Evolutionary conservation across 2,888 invertebrate genomes (phyloP).

Genomic region (Camptogramma bilineatum): DNA sequence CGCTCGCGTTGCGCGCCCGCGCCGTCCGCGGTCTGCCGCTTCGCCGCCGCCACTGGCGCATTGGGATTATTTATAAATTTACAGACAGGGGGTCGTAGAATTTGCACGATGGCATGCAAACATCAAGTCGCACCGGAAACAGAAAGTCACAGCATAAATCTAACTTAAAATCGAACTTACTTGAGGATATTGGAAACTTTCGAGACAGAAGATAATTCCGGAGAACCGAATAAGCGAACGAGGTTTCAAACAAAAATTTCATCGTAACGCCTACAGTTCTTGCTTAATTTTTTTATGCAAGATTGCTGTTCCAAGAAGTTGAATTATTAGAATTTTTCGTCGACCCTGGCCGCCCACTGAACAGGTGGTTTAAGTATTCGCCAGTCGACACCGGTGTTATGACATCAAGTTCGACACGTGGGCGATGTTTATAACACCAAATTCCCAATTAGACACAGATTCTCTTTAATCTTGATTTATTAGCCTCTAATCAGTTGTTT

Average conservation of each 20-base stretch:
- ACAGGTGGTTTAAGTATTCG: conserved; percentile 73
- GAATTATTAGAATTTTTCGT: conserved; percentile 58
- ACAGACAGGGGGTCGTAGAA: conserved; percentile 84
- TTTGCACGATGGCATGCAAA: conserved; percentile 75
- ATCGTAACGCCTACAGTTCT: conserved; percentile 40
- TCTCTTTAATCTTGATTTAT: conserved; percentile 40
- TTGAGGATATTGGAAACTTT: neutral
- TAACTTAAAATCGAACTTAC: conserved; percentile 23
- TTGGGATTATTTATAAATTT: conserved; percentile 85
- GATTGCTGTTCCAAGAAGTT: conserved; percentile 53
- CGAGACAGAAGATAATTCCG: neutral
- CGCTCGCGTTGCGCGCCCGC: conserved; percentile 82
- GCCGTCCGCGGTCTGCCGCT: conserved; percentile 82
- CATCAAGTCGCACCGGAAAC: conserved; percentile 75
- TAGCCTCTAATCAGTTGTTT: conserved; percentile 29
- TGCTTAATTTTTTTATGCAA: conserved; percentile 42
- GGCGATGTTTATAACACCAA: conserved; percentile 56
- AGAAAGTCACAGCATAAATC: conserved; percentile 22
- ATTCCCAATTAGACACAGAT: conserved; percentile 45
- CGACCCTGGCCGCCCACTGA: conserved; percentile 75
- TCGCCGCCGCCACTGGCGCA: conserved; percentile 83
- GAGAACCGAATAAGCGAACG: neutral
- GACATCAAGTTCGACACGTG: conserved; percentile 59
- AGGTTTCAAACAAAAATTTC: neutral
- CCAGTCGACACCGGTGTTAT: conserved; percentile 58